Evolutionary conservation across 2,113 vertebrate genomes (phyloP), one percentile per base, ranked within the genome.

Genomic region (Acrocephalus arundinaceus): DNA sequence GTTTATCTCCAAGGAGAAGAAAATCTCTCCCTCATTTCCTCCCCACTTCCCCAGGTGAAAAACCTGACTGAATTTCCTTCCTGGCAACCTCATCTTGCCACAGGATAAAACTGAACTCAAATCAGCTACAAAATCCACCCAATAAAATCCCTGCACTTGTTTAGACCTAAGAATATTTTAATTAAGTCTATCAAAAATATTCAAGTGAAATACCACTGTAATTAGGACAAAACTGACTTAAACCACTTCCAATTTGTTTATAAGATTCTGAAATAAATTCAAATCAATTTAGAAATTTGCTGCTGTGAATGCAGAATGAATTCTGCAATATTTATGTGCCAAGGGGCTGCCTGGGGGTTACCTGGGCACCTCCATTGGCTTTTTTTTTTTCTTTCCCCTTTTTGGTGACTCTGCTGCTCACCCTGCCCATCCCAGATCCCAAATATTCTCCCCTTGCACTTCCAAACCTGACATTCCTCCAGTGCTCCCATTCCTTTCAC

Each of bases 11-110:
- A 58, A 87, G 87, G 0, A 80, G 70, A 59, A 87, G 73, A 71
- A 87, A 94, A 85, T 65, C 95, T 92, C n/a, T 87, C 88, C 85
- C 79, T 74, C 55, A 46, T 83, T 93, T 95, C 88, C 90, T 94
- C 75, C 49, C 58, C 62, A 21, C 6, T 28, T 30, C 70, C 54
- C 54, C 85, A 96, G 92, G 94, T 96, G 76, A 95, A 93, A 86
- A 88, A 33, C 63, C 74, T 88, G 63, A 65, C 74, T 75, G 6
- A 88, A 80, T 58, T 90, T 95, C 95, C 95, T 85, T 85, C 75
- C 78, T 90, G 88, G 63, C 78, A 87, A 52, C 54, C 33, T 16
- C 62, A 24, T 5, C 30, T 70, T 45, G 41, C 84, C 81, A 90
- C 55, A 87, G 62, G 74, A 52, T 46, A 49, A 72, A 70, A 70